Evolutionary conservation across 2,797 vertebrate genomes (phyloP), one percentile per base, ranked within the genome.

Genomic region (Sebastes itinus): DNA sequence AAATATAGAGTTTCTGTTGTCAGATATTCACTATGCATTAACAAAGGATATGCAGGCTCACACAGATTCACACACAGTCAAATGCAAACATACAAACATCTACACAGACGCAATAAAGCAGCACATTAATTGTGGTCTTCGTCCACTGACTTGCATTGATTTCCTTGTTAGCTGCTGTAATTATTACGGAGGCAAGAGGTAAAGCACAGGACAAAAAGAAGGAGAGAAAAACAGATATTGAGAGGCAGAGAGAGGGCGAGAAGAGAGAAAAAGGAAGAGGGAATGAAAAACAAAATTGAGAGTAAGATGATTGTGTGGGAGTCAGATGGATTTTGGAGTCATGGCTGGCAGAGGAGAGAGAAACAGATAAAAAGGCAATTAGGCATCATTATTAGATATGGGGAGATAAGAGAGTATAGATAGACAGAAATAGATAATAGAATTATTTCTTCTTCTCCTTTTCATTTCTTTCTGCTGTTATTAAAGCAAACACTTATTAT

Each of bases 341-440:
- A 72, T 20, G 65, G 59, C 38, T 70, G 59, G 73, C 54, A 75
- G 66, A 79, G 62, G 72, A 80, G 49, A 72, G 63, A 78, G 6
- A 89, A 69, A 81, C 30, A 38, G 59, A 83, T 80, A 80, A 77
- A 73, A 83, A 81, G 23, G 68, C 66, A 75, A 88, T 88, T 85
- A 85, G 13, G 32, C 54, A 60, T 84, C 23, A 79, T 83, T 84
- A 87, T 64, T 68, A 78, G 62, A 86, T 75, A 78, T 61, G 46
- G 60, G 27, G 23, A n/a, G 22, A 77, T 54, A 61, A 58, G 58
- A 67, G 67, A 55, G 61, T 27, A 70, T 9, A 52, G 62, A 79
- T 20, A 38, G 28, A 76, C 30, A 75, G 30, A 75, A 75, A 80
- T 7, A 69, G 71, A 73, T 71, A 27, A 75, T 68, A 46, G 1